Percentiles rank a stretch among this genome's conserved stretches.
phyloP scores from a whole-genome alignment of 2,113 vertebrate species.

The Trichomycterus rosablanca region DNA sequence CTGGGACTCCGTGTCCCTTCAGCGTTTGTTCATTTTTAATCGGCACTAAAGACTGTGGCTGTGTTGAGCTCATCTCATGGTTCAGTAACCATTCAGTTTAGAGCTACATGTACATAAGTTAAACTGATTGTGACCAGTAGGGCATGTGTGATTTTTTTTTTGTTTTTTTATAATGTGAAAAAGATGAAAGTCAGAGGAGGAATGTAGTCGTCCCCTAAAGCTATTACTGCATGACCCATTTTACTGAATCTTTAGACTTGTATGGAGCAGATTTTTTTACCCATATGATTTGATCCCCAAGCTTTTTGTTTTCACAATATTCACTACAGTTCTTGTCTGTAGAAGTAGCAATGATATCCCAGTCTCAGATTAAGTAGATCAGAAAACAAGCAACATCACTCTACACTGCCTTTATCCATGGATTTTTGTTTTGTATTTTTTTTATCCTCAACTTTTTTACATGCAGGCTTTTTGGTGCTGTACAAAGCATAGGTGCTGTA shows the following conservation, averaged over 20 bases:
- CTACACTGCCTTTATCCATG: too few species aligned
- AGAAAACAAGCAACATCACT: too few species aligned
- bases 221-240: conserved; percentile 16
- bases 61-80: conserved; percentile 20
- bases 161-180: background rate
- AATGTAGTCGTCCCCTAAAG: background rate
- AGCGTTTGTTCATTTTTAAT: conserved; percentile 19
- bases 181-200: background rate
- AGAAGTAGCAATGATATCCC: too few species aligned
- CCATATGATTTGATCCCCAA: background rate
- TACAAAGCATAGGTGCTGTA: too few species aligned
- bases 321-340: too few species aligned
- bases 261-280: conserved; percentile 4
- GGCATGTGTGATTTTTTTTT: background rate
- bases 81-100: conserved; percentile 36
- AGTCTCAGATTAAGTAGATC: too few species aligned
- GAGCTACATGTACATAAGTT: too few species aligned
- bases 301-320: too few species aligned
- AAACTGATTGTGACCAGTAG: too few species aligned
- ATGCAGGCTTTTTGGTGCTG: too few species aligned
- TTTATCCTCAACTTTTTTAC: too few species aligned
- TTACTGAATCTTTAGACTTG: conserved; percentile 14
- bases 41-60: background rate
- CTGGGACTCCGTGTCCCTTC: background rate
- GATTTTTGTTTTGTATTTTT: too few species aligned